These are phyloP conservation scores for Denticeps clupeoides DNA, from an alignment of 2,797 vertebrate genomes.

Conservation along the genomic window DNA sequence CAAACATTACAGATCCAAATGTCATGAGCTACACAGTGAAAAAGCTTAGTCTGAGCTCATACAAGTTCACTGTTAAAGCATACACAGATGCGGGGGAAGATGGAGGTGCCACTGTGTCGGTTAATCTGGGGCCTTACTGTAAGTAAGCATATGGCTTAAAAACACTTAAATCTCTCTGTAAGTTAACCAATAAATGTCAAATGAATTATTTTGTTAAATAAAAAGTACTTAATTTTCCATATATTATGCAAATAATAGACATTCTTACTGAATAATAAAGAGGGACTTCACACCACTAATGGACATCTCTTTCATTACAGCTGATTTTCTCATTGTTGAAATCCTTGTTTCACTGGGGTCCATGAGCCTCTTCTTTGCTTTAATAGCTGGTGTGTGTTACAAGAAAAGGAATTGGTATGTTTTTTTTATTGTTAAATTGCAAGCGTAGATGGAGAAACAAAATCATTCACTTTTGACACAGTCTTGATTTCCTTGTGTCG, in stretches of 20 bases:
- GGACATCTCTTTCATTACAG: too few relatives aligned
- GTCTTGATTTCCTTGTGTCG: conserved; percentile 21
- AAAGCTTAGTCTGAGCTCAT: conserved; percentile 31
- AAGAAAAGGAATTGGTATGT: conserved; percentile 84
- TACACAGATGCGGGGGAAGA: conserved; percentile 60
- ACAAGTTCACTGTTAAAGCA: conserved; percentile 60
- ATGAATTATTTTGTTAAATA: too few relatives aligned
- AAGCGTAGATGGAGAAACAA: too few relatives aligned
- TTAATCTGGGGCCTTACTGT: conserved; percentile 47
- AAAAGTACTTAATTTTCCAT: too few relatives aligned
- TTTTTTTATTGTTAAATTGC: conserved; percentile 11
- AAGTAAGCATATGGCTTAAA: too few relatives aligned
- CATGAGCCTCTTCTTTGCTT: conserved; percentile 59
- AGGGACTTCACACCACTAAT: too few relatives aligned
- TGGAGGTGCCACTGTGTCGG: conserved; percentile 36
- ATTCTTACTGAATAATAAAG: too few relatives aligned
- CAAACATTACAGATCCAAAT: conserved; percentile 37
- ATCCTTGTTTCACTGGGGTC: conserved; percentile 73
- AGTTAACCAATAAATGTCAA: too few relatives aligned
- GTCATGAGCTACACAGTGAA: conserved; percentile 40
- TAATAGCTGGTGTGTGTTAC: conserved; percentile 75
- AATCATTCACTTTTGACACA: not conserved
- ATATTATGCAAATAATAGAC: too few relatives aligned
- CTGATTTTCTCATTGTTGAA: conserved; percentile 73
- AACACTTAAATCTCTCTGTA: too few relatives aligned